Evolutionary conservation across 2,888 invertebrate species (phyloP), one percentile per base, ranked within the genome.

Genomic region (Phengaris alcon): DNA sequence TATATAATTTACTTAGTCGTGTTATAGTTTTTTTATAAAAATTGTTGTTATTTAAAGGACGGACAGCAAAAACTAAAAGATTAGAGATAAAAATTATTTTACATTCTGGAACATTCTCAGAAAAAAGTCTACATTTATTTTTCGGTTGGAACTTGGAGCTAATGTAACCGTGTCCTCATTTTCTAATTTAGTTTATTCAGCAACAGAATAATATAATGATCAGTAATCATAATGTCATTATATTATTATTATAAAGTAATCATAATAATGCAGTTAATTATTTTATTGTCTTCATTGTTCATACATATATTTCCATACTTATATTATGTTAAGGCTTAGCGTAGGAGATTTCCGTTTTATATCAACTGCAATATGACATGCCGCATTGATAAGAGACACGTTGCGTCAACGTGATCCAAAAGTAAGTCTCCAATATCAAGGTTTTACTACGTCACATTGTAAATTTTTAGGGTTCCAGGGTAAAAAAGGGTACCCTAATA

Each of bases 291-390:
- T 10, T 35, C 22, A 22, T 13, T 72, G 54, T 54, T 15, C 22
- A 54, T 72, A 54, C 22, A 54, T 72, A 54, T 52, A 54, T 72
- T 72, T 72, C 35, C 69, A 48, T 48, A 69, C 48, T 69, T 69
- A 64, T 35, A 35, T 35, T 64, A 35, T 64, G 55, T 64, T 15
- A 8, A 59, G 64, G 35, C 35, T 64, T 52, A 12, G 10, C 12
- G 64, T 44, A 5, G 22, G 70, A 70, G 70, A 70, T 72, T 52
- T 72, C 72, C 72, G 72, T 51, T 22, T 22, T 22, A 22, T 13
- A 52, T 72, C 72, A 72, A 22, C 54, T 70, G 22, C 51, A 70
- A 51, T 35, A 22, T 35, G 48, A 69, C 48, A 54, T 54, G 72
- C 52, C 54, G 54, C 35, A 35, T 4, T 54, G 72, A 54, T 52